Conservation (phyloP, 2,888 invertebrate species). For the Neoitamus cyanurus region DNA sequence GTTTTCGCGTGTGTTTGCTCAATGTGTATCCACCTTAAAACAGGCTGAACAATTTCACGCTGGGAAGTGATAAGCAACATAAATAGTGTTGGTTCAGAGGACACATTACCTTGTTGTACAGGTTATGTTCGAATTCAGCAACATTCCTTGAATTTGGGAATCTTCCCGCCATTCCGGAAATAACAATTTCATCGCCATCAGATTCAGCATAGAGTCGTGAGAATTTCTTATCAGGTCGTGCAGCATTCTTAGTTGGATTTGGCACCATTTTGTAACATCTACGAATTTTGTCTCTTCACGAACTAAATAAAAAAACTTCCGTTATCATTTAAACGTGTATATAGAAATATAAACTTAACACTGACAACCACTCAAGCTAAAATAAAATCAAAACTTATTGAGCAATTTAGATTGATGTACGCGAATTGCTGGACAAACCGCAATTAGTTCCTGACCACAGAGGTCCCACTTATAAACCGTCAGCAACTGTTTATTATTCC, state of each 20-base stretch:
- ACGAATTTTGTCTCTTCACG: not conserved
- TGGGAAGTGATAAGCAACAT: too few species aligned
- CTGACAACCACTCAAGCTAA: not conserved
- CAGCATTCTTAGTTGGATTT: constrained; percentile 46
- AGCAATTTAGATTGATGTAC: constrained; percentile 1
- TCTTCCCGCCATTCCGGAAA: constrained; percentile 71
- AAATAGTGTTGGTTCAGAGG: too few species aligned
- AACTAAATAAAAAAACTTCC: not conserved
- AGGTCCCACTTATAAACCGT: not conserved
- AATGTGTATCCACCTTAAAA: too few species aligned
- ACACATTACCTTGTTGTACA: constrained; percentile 69
- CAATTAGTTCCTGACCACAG: not conserved
- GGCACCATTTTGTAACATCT: constrained; percentile 50
- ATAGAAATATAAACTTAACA: not conserved
- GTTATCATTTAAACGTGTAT: not conserved
- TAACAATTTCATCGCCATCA: constrained; percentile 69
- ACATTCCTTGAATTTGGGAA: constrained; percentile 76
- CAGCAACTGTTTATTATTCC: not conserved
- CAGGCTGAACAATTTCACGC: too few species aligned
- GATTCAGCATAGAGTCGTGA: constrained; percentile 61
- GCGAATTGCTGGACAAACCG: constrained; percentile 58
- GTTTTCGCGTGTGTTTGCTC: too few species aligned
- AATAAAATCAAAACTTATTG: not conserved
- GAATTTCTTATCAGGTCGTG: constrained; percentile 56
- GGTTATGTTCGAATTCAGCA: constrained; percentile 71